A percentile compares a stretch with the other conserved stretches of the same genome.
These are phyloP conservation scores for Automeris io DNA, from an alignment of 2,888 invertebrate genomes.

Conservation along the genomic window DNA sequence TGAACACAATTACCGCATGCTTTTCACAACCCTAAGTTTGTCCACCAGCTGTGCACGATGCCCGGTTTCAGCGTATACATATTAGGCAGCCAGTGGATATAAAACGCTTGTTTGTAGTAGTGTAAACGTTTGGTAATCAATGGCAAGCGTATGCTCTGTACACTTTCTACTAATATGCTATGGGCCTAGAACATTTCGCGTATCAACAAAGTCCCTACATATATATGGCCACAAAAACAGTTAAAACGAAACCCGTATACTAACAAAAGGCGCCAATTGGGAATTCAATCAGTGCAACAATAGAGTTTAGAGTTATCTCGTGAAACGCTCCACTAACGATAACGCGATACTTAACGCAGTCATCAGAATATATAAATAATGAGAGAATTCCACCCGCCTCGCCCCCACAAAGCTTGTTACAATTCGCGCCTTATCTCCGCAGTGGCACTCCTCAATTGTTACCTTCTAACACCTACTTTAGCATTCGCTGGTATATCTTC, in stretches of 20 bases:
- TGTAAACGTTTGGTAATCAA: too few species aligned
- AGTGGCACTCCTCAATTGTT: slow-evolving; percentile 57
- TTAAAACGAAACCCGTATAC: background rate
- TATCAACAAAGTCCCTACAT: too few species aligned
- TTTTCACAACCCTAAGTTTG: too few species aligned
- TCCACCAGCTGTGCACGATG: too few species aligned
- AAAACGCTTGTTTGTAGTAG: too few species aligned
- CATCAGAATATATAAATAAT: slow-evolving; percentile 72
- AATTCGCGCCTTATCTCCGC: slow-evolving; percentile 56
- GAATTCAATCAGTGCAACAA: slow-evolving; percentile 66
- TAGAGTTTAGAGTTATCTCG: slow-evolving; percentile 51
- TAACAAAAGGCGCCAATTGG: slow-evolving; percentile 28
- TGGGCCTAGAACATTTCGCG: too few species aligned
- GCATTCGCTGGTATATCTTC: slow-evolving; percentile 12
- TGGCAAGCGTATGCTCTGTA: too few species aligned
- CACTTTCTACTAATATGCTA: too few species aligned
- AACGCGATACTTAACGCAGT: slow-evolving; percentile 59
- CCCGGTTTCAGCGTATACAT: too few species aligned
- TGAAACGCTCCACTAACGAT: slow-evolving; percentile 50
- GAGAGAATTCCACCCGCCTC: slow-evolving; percentile 27
- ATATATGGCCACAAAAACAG: too few species aligned
- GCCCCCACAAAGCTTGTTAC: slow-evolving; percentile 40
- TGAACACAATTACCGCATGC: too few species aligned
- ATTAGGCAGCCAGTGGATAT: too few species aligned
- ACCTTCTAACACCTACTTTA: slow-evolving; percentile 22